Conservation (phyloP, 2,113 vertebrate genomes). For the Tricholaema leucomelas region DNA sequence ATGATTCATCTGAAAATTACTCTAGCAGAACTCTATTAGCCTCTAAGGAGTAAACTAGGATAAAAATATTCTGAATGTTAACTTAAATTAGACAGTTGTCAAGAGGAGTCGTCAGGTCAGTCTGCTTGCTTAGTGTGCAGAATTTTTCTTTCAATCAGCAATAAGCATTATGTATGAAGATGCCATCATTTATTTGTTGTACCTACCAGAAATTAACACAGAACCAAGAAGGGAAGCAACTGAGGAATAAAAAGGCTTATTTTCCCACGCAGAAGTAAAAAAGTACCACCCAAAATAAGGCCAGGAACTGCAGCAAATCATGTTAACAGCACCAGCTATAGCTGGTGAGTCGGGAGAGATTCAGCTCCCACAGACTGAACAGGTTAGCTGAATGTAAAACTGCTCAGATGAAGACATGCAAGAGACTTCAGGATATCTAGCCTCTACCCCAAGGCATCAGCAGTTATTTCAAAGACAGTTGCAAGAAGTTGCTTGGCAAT, state of each 20-base stretch:
- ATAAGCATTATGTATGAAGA: background rate
- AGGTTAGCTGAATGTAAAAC: background rate
- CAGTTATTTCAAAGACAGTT: background rate
- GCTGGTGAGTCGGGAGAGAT: background rate
- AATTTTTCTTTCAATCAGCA: slow-evolving; percentile 34
- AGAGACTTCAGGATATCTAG: background rate
- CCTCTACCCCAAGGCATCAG: background rate
- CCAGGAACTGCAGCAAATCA: background rate
- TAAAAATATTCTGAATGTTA: slow-evolving; percentile 58
- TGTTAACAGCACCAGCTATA: accelerated
- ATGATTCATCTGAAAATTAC: slow-evolving; percentile 68
- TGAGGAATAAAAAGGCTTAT: background rate
- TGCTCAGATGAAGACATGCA: background rate
- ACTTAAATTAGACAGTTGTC: slow-evolving; percentile 46
- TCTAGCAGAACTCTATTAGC: slow-evolving; percentile 56
- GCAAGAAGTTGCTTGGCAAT: background rate
- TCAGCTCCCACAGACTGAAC: background rate
- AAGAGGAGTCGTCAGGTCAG: slow-evolving; percentile 11
- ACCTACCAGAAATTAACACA: background rate
- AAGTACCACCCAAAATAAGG: background rate
- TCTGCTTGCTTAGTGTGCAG: slow-evolving; percentile 35
- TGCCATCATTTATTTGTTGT: background rate
- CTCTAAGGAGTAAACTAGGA: slow-evolving; percentile 60
- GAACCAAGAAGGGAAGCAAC: background rate
- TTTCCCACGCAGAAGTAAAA: background rate